A percentile compares a stretch with the other conserved stretches of the same genome.
phyloP scores from a whole-genome alignment of 1,140 invertebrate species.

The Drosophila watanabei region DNA sequence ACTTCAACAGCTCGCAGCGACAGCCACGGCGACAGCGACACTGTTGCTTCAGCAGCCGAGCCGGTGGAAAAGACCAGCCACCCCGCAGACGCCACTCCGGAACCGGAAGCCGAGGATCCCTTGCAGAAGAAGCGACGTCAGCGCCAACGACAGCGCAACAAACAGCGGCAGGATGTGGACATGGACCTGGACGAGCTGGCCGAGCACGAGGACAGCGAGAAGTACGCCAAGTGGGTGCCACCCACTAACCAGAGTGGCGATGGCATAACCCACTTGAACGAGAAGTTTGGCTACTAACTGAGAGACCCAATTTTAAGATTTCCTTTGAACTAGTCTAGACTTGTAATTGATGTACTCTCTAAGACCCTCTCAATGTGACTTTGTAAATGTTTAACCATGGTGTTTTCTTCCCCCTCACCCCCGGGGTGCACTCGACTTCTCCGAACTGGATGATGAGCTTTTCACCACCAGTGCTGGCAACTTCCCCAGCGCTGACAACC shows the following conservation, averaged over 20 bases:
- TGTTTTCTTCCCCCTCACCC: background rate
- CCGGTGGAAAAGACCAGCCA: background rate
- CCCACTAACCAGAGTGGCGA: constrained; percentile 92
- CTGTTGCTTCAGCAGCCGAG: constrained; percentile 15
- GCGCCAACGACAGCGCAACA: constrained; percentile 62
- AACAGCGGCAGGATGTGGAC: constrained; percentile 74
- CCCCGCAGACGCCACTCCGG: constrained; percentile 9
- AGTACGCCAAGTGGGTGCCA: constrained; percentile 92
- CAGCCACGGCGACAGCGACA: constrained; percentile 6
- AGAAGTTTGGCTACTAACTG: constrained; percentile 92
- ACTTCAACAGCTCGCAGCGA: constrained; percentile 4
- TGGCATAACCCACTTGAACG: constrained; percentile 92
- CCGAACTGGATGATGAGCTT: constrained; percentile 17
- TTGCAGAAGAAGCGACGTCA: constrained; percentile 60
- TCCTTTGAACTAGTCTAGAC: constrained; percentile 24
- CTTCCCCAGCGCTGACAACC: constrained; percentile 42
- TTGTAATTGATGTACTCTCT: constrained; percentile 36
- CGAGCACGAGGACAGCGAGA: constrained; percentile 87
- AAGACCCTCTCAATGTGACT: constrained; percentile 42
- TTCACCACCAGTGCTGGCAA: constrained; percentile 39
- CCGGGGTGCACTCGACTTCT: constrained; percentile 13
- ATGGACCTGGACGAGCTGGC: constrained; percentile 86
- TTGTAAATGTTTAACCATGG: constrained; percentile 35
- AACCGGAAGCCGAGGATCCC: constrained; percentile 36
- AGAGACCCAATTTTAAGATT: constrained; percentile 12